Base-by-base conservation (phyloP, 2,888 invertebrate species). In the Scaptomyza polygonia region DNA sequence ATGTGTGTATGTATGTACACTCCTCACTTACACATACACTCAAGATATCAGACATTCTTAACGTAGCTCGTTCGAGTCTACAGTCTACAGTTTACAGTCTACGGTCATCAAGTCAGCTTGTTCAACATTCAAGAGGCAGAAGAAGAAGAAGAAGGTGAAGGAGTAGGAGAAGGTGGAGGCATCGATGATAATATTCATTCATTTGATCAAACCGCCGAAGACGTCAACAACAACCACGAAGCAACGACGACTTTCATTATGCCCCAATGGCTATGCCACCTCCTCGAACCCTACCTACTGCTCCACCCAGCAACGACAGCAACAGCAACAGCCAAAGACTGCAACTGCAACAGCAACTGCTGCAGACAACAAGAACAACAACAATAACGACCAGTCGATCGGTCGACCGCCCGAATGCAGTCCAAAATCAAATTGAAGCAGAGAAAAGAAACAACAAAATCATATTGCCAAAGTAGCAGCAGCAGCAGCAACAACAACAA, bases 161-260 rank as follows among this genome's bases (percentile, higher is more conserved):
- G 6, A 25, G 18, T 6, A 12, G 27, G 9, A 12, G 16, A 18
- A 25, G 5, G 32, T 7, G 21, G 36, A 56, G 79, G 74, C 79
- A 81, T 86, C 84, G 85, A 85, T 87, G 83, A 86, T 87, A 80
- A 88, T 86, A 86, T 88, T 88, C 88, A 88, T 88, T 88, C 88
- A 88, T 88, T 88, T 88, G 88, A 88, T 88, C 88, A 71, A 82
- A 88, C 88, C 88, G 88, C 84, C 80, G 77, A 76, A 80, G 83
- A 84, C 74, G 73, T 77, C 73, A 68, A 75, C 72, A 74, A 61
- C 72, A 56, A 71, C 70, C 61, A 76, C 70, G 61, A 64, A 48
- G 14, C 64, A 65, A 77, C 77, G 79, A 79, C 71, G 80, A 80
- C 82, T 81, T 81, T 82, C 81, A 82, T 81, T 82, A 82, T 81